Base-by-base conservation (phyloP, 2,113 vertebrate genomes). In the Phalacrocorax carbo region DNA sequence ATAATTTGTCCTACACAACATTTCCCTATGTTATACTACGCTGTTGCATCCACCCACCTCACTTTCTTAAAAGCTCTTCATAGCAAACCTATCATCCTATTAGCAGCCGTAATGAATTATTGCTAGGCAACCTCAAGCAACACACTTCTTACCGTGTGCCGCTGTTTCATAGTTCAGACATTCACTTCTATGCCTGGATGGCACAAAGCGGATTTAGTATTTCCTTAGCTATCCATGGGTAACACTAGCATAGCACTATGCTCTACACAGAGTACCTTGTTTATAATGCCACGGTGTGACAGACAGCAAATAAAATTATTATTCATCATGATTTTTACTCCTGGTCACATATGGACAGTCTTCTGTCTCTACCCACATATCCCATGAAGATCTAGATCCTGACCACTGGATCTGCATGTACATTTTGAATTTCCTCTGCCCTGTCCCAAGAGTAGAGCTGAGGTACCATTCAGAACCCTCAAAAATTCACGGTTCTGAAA, bases 81-180 rank as follows among this genome's bases (percentile, higher is more conserved):
- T 13, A 54, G 86, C 66, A 83, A 91, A 88, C 34, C 75, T 48
- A 57, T 66, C 48, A 54, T 61, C 88, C 54, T 52, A 69, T 88
- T 88, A 88, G 75, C n/a, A 82, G 65, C 75, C 44, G 11, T 88
- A 91, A 95, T 83, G 77, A 96, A 79, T 82, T 86, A 92, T 89
- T 94, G 92, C 92, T 86, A 92, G 61, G 92, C 86, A 96, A 92
- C 82, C 61, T n/a, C 57, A 60, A 80, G 82, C 61, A 92, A 57
- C 73, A 16, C 3, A 29, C 40, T 82, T 55, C 51, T n/a, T 42
- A 10, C 49, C 13, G 5, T 2, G 3, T 57, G 27, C 15, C 77
- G 26, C 46, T 27, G 20, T 22, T 92, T 46, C 79, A 40, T 19
- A 42, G 32, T 76, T 70, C 83, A 84, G 73, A 66, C 32, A 36